These are phyloP conservation scores for Bursaphelenchus okinawaensis DNA, from an alignment of 2,888 invertebrate species.

Conservation along the genomic window DNA sequence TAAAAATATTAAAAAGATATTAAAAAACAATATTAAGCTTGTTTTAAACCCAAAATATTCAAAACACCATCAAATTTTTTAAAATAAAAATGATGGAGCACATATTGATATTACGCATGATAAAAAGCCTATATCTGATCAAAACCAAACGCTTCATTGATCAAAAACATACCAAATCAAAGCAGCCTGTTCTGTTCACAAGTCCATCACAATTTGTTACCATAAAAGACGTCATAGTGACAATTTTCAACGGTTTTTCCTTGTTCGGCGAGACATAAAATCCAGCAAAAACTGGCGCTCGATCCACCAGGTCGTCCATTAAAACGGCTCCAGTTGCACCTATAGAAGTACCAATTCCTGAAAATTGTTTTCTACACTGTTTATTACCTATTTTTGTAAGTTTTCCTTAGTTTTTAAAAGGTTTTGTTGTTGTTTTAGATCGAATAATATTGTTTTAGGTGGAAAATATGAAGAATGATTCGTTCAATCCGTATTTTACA, in stretches of 20 bases:
- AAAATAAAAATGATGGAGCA: too few relatives aligned
- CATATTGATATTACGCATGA: too few relatives aligned
- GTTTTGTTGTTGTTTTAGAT: too few relatives aligned
- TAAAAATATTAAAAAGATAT: background rate
- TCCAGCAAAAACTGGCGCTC: slow-evolving; percentile 33
- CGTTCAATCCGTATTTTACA: too few relatives aligned
- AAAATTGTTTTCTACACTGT: too few relatives aligned
- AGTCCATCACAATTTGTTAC: slow-evolving; percentile 33
- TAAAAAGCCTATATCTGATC: too few relatives aligned
- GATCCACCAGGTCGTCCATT: slow-evolving; percentile 38
- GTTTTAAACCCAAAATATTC: slow-evolving; percentile 4
- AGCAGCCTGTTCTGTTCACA: slow-evolving; percentile 32
- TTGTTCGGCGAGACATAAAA: slow-evolving; percentile 35
- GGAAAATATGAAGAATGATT: too few relatives aligned
- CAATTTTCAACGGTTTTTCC: slow-evolving; percentile 41
- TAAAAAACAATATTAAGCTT: background rate
- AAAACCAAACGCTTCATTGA: background rate
- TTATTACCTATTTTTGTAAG: too few relatives aligned
- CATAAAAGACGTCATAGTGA: slow-evolving; percentile 26
- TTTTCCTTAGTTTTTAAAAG: too few relatives aligned
- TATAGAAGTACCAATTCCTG: slow-evolving; percentile 32
- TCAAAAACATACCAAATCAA: slow-evolving; percentile 29
- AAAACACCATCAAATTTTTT: too few relatives aligned
- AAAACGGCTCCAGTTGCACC: slow-evolving; percentile 28
- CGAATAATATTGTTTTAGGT: too few relatives aligned